Evolutionary conservation across 2,113 vertebrate species (phyloP).

Genomic region (Egretta garzetta): DNA sequence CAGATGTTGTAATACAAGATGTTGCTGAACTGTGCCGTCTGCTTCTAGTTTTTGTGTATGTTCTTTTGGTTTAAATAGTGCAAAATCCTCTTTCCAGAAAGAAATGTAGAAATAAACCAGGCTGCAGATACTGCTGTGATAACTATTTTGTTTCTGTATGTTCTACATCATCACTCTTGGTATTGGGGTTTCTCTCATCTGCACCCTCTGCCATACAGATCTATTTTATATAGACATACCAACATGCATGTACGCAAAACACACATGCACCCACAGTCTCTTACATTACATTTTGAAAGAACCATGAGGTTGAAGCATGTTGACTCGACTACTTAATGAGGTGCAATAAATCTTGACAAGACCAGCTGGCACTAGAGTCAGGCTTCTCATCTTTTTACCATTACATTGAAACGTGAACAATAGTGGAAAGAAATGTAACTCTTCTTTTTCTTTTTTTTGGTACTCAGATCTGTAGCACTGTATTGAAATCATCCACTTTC

Average conservation of each 20-base stretch:
- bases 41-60: background rate
- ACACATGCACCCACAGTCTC: background rate
- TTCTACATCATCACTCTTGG: background rate
- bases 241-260: constrained; percentile 6
- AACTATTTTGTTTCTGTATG: background rate
- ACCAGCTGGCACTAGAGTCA: constrained; percentile 25
- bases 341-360: constrained; percentile 62
- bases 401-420: constrained; percentile 44
- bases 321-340: constrained; percentile 60
- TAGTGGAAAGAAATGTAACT: constrained; percentile 49
- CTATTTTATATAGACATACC: background rate
- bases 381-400: constrained; percentile 53
- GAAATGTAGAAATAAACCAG: background rate
- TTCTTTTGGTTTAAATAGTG: background rate
- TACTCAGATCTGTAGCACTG: background rate
- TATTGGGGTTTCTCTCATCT: background rate
- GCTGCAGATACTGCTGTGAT: background rate
- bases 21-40: background rate
- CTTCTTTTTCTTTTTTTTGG: constrained; percentile 1
- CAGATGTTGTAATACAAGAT: background rate
- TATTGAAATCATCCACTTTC: background rate
- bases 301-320: background rate
- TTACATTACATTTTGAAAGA: background rate
- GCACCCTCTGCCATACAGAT: background rate
- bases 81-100: constrained; percentile 10